Base-by-base conservation (phyloP, 2,888 invertebrate genomes). In the Holacanthella duospinosa region DNA sequence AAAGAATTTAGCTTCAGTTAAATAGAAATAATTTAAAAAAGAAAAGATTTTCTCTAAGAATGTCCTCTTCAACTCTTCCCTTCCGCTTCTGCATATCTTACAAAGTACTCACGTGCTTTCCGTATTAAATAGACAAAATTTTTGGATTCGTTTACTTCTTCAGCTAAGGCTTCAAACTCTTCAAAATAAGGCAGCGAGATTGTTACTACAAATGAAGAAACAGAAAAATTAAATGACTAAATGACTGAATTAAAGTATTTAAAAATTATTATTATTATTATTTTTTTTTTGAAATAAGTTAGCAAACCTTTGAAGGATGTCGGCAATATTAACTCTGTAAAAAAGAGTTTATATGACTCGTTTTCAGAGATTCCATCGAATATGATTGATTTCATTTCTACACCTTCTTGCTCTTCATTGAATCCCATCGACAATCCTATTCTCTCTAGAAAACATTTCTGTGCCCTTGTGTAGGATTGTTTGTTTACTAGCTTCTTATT, bases 91-190 rank as follows among this genome's bases (percentile, higher is more conserved):
- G 12, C 48, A 21, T 48, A 4, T 21, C n/a, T 48, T 9, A 48
- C 48, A 21, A 48, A 48, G 48, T 48, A 48, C 48, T 48, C 48
- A 48, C 48, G 48, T n/a, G 48, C 48, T 21, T 48, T 48, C 6
- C 6, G 16, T 48, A 48, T 21, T 36, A 36, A 36, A 16, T 36
- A 36, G 9, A 16, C 36, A 36, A 36, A 36, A 36, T 36, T 36
- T 12, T 36, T 36, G 36, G 36, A 36, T 16, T 6, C 36, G 16
- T 36, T 36, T 6, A 36, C 36, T 36, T 36, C 36, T 6, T 6
- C 36, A 36, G 16, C 36, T 36, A 36, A 16, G 36, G 6, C 36
- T 36, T 36, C 36, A 16, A 36, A 36, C 16, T 36, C 36, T 16
- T 36, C 36, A 36, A 36, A 36, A 36, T 16, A 16, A 36, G 36